Base-by-base conservation (phyloP, 2,113 vertebrate species). In the Leptocoma aspasia region DNA sequence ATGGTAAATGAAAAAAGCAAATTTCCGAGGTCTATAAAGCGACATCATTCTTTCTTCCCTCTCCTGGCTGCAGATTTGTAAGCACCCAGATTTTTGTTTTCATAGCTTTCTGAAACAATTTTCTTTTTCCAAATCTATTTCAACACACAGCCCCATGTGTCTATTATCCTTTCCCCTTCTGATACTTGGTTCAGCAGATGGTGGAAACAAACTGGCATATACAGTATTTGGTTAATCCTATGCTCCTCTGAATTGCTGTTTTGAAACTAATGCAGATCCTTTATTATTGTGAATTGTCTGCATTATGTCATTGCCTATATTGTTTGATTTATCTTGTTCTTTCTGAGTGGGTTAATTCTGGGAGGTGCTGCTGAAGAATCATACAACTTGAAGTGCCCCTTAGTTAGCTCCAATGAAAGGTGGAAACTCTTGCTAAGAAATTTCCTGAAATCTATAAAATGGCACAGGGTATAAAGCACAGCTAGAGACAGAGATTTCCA, bases 51-150 rank as follows among this genome's bases (percentile, higher is more conserved):
- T 86, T 95, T 71, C 44, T 86, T 79, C 41, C 37, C 49, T 82
- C 44, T 76, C 50, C 54, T 82, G 71, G 42, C 61, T 73, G 52
- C 64, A 89, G 65, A 68, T 52, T 94, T 78, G 23, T 83, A 89
- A 95, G 90, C 88, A 92, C 64, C 66, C 63, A 95, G 77, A 88
- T 95, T 95, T 95, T 92, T 90, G 90, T 84, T 94, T 95, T 92
- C 94, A 80, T 77, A 89, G 57, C 57, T 92, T 92, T 91, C 79
- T 89, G 90, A 92, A 97, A 81, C 65, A 66, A 91, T 82, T 95
- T 91, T 72, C 33, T 96, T 93, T 85, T 63, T 73, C 80, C 86
- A 95, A 95, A 87, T 73, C 45, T 65, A 93, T 95, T 94, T 92
- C 86, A 87, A 82, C 59, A 79, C 53, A 93, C 54, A 82, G 64